These are phyloP conservation scores for Drosophila nigromelanica DNA, from an alignment of 1,140 invertebrate species.

Conservation along the genomic window DNA sequence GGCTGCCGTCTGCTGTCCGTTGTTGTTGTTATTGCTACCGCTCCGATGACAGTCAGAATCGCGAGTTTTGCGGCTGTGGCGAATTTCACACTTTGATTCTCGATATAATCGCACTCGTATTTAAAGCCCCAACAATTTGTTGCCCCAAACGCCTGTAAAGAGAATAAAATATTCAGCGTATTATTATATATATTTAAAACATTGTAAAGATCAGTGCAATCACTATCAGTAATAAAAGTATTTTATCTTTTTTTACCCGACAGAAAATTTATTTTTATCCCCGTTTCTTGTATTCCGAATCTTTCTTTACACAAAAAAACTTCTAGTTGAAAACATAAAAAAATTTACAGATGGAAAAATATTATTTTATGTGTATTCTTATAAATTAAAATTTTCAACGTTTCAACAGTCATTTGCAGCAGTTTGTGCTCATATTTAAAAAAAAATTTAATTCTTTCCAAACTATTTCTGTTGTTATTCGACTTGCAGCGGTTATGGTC, in stretches of 20 bases:
- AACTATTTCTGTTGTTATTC: neutral
- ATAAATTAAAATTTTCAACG: no score
- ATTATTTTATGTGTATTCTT: no score
- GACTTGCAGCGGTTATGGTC: neutral
- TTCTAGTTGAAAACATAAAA: no score
- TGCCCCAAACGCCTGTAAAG: constrained; percentile 42
- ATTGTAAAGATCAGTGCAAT: constrained; percentile 16
- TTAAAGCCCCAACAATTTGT: constrained; percentile 54
- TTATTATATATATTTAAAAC: constrained; percentile 38
- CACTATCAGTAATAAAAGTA: neutral
- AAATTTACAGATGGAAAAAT: no score
- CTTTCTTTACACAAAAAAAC: no score
- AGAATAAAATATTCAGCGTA: constrained; percentile 12
- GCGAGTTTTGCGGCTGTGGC: constrained; percentile 39
- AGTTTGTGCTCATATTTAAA: no score
- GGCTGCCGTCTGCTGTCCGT: constrained; percentile 19
- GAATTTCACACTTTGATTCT: constrained; percentile 59
- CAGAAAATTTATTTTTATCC: no score
- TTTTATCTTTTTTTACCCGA: neutral
- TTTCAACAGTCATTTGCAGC: no score
- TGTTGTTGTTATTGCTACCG: constrained; percentile 27
- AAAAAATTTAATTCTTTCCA: no score
- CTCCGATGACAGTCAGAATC: constrained; percentile 39
- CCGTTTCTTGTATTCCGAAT: no score
- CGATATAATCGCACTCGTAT: constrained; percentile 41